Evolutionary conservation across 2,113 vertebrate species (phyloP).

Genomic region (Donacobius atricapilla): DNA sequence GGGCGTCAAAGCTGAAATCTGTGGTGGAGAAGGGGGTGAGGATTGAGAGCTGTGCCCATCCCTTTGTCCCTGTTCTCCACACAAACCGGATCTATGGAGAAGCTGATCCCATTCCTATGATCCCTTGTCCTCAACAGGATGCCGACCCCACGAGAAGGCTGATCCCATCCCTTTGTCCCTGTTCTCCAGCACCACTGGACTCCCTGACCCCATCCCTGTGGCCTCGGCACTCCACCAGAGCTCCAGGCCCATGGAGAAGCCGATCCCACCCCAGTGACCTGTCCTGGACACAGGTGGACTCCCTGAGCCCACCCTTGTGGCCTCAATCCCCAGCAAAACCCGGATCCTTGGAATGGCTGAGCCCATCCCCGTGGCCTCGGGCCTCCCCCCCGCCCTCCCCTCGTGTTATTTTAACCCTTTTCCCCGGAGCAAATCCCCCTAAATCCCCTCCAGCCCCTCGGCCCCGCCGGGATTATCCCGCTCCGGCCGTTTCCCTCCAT

Average conservation of each 20-base stretch:
- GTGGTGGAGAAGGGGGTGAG: accelerated
- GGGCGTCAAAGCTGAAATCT: accelerated
- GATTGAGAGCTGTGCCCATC: background rate
- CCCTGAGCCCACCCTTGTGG: background rate
- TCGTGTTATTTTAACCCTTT: background rate
- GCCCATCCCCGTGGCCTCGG: background rate
- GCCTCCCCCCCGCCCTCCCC: background rate
- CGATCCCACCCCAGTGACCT: background rate
- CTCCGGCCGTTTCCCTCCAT: background rate
- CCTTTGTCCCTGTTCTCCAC: background rate
- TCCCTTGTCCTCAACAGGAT: too few relatives aligned
- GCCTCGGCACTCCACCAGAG: background rate
- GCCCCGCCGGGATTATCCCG: conserved; percentile 22
- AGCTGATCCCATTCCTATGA: too few relatives aligned
- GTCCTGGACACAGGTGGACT: background rate
- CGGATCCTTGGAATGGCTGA: background rate
- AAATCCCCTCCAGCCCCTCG: background rate
- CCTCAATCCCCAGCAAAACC: background rate
- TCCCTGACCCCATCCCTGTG: background rate
- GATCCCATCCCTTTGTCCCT: background rate
- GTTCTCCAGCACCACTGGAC: background rate
- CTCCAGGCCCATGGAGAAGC: background rate
- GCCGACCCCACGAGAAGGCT: accelerated
- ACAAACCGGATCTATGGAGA: accelerated
- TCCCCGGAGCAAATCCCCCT: background rate